These are phyloP conservation scores for Coecobrya sp. DNA, from an alignment of 2,888 invertebrate genomes.

Conservation along the genomic window DNA sequence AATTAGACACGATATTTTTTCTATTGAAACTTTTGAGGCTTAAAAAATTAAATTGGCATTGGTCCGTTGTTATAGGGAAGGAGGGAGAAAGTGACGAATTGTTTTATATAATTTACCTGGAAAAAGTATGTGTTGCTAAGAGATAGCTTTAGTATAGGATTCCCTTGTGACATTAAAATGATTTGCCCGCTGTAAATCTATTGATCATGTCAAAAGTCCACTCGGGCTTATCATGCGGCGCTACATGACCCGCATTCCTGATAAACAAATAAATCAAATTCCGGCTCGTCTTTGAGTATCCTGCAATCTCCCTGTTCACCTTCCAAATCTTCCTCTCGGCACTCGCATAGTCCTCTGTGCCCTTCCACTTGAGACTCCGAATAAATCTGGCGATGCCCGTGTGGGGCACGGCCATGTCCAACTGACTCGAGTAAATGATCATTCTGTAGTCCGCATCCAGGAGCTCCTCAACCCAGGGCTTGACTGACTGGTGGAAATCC, in stretches of 20 bases:
- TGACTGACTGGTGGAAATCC: slow-evolving; percentile 93
- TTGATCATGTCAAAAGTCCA: slow-evolving; percentile 93
- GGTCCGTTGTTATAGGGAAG: slow-evolving; percentile 33
- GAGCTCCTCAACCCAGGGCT: slow-evolving; percentile 90
- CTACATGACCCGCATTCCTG: slow-evolving; percentile 94
- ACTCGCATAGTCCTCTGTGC: slow-evolving; percentile 90
- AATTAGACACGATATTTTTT: no score
- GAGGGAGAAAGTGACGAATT: slow-evolving; percentile 9
- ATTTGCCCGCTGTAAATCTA: slow-evolving; percentile 89
- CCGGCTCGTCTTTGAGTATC: slow-evolving; percentile 92
- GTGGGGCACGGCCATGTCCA: slow-evolving; percentile 97
- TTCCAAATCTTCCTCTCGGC: slow-evolving; percentile 92
- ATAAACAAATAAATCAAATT: slow-evolving; percentile 93
- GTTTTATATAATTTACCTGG: slow-evolving; percentile 30
- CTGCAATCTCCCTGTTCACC: slow-evolving; percentile 91
- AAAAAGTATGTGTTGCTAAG: neutral
- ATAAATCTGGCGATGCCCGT: slow-evolving; percentile 94
- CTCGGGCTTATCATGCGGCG: slow-evolving; percentile 93
- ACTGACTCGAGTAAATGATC: slow-evolving; percentile 95
- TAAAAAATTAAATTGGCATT: slow-evolving; percentile 62
- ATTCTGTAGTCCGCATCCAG: slow-evolving; percentile 91
- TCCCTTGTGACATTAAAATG: slow-evolving; percentile 64
- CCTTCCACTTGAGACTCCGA: slow-evolving; percentile 91
- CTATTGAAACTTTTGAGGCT: neutral
- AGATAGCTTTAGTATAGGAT: neutral